Conservation (phyloP, 2,113 vertebrate genomes). For the Rhinoptilus africanus region DNA sequence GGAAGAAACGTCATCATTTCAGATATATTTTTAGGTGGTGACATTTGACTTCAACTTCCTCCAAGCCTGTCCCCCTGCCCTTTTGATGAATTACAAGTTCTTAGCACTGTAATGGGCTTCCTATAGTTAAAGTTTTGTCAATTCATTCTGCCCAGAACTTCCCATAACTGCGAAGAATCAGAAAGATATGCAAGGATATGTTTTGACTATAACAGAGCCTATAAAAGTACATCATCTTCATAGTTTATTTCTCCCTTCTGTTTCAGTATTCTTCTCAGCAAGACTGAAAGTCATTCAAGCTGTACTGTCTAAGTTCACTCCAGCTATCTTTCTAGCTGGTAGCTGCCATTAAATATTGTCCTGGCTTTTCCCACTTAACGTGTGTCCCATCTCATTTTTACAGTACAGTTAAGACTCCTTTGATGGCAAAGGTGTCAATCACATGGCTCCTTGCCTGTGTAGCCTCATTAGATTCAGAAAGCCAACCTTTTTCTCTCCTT, state of each 20-base stretch:
- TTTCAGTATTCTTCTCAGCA: neutral
- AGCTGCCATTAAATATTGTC: neutral
- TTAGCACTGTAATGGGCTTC: neutral
- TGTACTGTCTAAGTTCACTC: neutral
- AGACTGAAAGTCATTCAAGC: neutral
- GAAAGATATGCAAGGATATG: neutral
- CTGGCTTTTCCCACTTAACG: neutral
- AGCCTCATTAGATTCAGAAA: neutral
- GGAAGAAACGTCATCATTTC: constrained; percentile 27
- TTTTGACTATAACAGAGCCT: neutral
- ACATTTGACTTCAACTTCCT: constrained; percentile 50
- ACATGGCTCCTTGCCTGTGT: neutral
- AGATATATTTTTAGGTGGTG: constrained; percentile 51
- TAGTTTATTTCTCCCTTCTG: neutral
- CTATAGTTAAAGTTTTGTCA: neutral
- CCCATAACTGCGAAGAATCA: neutral
- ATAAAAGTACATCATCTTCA: neutral
- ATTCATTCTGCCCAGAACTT: neutral
- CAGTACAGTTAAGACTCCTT: neutral
- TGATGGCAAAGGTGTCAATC: neutral
- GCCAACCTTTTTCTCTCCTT: neutral
- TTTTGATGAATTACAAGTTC: constrained; percentile 46
- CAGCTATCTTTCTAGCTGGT: neutral
- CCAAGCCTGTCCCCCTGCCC: neutral
- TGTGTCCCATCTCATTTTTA: neutral